Percentiles rank a stretch among this genome's conserved stretches.
Conservation (phyloP, 2,113 vertebrate species). For the Macquaria ambigua region DNA sequence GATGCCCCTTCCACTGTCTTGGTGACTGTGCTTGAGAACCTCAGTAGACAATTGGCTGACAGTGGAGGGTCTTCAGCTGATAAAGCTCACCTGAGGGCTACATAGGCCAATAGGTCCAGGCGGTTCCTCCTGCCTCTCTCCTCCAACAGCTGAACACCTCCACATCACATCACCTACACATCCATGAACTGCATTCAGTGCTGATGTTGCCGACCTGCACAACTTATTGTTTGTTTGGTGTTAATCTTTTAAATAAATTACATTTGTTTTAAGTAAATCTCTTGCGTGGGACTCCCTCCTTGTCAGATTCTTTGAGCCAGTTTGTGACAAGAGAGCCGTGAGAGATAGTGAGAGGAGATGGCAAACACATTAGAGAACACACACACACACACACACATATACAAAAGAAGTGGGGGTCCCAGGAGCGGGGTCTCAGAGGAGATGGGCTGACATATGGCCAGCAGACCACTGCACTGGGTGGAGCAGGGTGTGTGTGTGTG, state of each 20-base stretch:
- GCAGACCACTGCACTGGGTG: slow-evolving; percentile 78
- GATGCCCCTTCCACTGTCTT: not conserved
- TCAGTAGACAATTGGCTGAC: not conserved
- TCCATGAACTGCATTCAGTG: not conserved
- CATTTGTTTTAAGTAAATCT: not conserved
- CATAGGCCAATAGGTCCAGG: not conserved
- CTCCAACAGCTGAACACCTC: not conserved
- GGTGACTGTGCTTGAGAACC: not conserved
- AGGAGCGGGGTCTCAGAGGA: slow-evolving; percentile 70
- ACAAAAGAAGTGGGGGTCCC: slow-evolving; percentile 69
- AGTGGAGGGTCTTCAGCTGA: no score
- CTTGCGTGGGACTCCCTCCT: not conserved
- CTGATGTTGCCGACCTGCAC: not conserved
- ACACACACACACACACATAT: slow-evolving; percentile 27
- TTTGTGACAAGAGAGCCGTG: not conserved
- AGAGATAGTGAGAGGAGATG: slow-evolving; percentile 52
- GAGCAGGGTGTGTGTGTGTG: slow-evolving; percentile 57
- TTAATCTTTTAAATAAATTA: not conserved
- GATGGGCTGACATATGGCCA: slow-evolving; percentile 84
- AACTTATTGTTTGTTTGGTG: not conserved
- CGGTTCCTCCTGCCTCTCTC: not conserved
- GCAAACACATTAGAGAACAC: slow-evolving; percentile 38
- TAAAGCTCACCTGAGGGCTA: not conserved
- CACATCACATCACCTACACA: not conserved
- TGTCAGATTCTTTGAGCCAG: not conserved